Evolutionary conservation across 2,888 invertebrate genomes (phyloP), one percentile per base, ranked within the genome.

Genomic region (Nymphalis urticae): DNA sequence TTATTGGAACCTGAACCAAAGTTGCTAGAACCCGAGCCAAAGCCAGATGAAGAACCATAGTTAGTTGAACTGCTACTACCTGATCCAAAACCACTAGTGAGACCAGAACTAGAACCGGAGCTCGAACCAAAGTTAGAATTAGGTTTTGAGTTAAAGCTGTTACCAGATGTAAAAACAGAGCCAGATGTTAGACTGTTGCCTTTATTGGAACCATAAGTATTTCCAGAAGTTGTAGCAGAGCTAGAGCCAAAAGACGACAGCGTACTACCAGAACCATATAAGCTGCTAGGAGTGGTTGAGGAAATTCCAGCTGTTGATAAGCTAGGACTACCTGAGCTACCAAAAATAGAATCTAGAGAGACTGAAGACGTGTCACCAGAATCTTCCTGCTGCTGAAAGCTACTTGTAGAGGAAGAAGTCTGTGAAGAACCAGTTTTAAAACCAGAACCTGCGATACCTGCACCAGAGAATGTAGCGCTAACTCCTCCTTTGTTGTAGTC

Each of bases 401-500:
- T 48, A 19, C 24, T 66, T 16, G 56, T 48, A n/a, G 70, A 66
- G 32, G 71, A 69, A 42, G 61, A 58, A 24, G 47, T 47, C 21
- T 69, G 62, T 32, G 61, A 64, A 21, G 67, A 65, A n/a, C 61
- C 62, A 13, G 63, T 54, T 59, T 70, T 68, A 24, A 51, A 69
- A 21, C 68, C 66, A 36, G 73, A 48, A 21, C 48, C 58, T 65
- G 73, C 51, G 48, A 70, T 21, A 53, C 70, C 70, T 59, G 60
- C 68, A 24, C 72, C 71, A 24, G 75, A 72, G 65, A 77, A 77
- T 6, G 74, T 56, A 16, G 74, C 77, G 1, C 77, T 68, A 16
- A 79, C 73, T 19, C 79, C 82, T 48, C 80, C 80, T 68, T 83
- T 82, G 71, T 82, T 86, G 77, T 88, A 89, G 71, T 91, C 89